These are phyloP conservation scores for Thunnus thynnus DNA, from an alignment of 2,113 vertebrate species.

Conservation along the genomic window DNA sequence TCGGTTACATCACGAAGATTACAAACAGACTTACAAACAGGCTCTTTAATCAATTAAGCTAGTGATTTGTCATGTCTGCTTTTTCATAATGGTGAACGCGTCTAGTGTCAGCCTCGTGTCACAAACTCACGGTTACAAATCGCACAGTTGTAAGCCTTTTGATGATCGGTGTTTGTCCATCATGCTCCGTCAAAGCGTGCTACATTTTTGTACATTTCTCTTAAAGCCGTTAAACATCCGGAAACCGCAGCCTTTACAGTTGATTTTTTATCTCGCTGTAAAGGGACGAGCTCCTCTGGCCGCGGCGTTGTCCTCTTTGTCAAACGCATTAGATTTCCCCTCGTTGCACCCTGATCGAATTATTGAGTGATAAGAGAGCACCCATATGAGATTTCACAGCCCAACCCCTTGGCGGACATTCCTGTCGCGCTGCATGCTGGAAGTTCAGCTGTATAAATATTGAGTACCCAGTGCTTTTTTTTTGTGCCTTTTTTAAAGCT, in stretches of 20 bases:
- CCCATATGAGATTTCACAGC: conserved; percentile 40
- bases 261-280: not conserved
- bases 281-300: not conserved
- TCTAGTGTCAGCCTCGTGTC: not conserved
- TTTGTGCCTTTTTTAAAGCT: conserved; percentile 15
- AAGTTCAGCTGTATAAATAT: conserved; percentile 65
- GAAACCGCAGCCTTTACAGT: not conserved
- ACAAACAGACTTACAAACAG: not conserved
- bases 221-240: not conserved
- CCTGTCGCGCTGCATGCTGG: conserved; percentile 48
- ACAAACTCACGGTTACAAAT: not conserved
- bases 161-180: not conserved
- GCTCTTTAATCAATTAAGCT: no score
- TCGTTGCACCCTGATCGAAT: conserved; percentile 48
- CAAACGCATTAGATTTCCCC: conserved; percentile 46
- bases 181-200: not conserved
- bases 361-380: conserved; percentile 63
- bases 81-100: not conserved
- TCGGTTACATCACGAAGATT: conserved; percentile 43
- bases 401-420: conserved; percentile 24
- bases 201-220: not conserved
- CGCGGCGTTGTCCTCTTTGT: conserved; percentile 28
- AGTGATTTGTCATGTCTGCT: not conserved
- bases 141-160: not conserved
- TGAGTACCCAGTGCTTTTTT: conserved; percentile 37